Base-by-base conservation (phyloP, 2,797 vertebrate genomes). In the Acrossocheilus fasciatus region DNA sequence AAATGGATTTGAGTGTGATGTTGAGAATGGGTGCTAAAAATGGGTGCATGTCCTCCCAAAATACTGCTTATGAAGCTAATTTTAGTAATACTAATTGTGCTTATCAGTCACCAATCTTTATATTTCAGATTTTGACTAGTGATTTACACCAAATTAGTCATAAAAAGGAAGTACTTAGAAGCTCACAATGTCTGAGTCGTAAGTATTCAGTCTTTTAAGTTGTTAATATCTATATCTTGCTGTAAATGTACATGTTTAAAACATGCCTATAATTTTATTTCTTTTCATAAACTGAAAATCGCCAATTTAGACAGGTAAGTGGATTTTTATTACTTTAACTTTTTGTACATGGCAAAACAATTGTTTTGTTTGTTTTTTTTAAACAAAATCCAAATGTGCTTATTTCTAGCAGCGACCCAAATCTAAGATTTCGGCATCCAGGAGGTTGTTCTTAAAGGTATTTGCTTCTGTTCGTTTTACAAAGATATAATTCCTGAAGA, bases 391-490 rank as follows among this genome's bases (percentile, higher is more conserved):
- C n/a, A 59, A 36, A 12, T 88, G 9, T 2, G 12, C 14, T 41
- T 86, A 66, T 45, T 78, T 86, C 75, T 66, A 90, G 62, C 34
- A 95, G 93, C 93, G 30, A 87, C 79, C 85, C 36, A 95, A 95
- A 86, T 89, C 93, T 6, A 95, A 94, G 91, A 94, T 94, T 62
- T 72, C 93, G 83, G 94, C 94, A 66, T 95, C 95, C 52, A 92
- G 92, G 82, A 93, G 94, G 88, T 90, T 95, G 70, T 89, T 92
- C 81, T 93, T 95, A 5, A 96, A 95, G 93, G 94, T 95, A 90
- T 50, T 85, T 26, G 69, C 66, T 36, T 15, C 30, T 50, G 17
- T 59, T 43, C 7, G 5, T 6, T 6, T 82, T 83, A 66, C 39
- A 72, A 12, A 45, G 7, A 26, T 18, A 4, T 47, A 2, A 41